Evolutionary conservation across 2,113 vertebrate genomes (phyloP).

Genomic region (Paradoxurus hermaphroditus): DNA sequence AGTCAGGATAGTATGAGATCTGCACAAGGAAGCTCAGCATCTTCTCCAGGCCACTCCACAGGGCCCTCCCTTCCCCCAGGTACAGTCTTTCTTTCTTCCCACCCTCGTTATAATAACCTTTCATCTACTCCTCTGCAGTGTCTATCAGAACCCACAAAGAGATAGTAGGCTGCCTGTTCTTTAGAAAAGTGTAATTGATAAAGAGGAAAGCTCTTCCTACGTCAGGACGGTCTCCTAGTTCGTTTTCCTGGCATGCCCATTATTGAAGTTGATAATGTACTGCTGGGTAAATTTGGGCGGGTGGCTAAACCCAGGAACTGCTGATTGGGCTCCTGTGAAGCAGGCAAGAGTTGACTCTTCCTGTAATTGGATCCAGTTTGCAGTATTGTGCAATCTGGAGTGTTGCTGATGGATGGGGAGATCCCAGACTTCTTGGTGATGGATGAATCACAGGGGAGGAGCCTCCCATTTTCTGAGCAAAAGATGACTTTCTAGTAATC

Average conservation of each 20-base stretch:
- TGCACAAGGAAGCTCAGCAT: background rate
- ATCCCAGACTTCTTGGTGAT: background rate
- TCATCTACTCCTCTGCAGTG: background rate
- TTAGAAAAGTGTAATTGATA: background rate
- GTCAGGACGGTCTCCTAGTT: background rate
- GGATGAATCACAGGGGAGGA: background rate
- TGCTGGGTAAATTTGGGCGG: background rate
- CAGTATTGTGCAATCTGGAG: background rate
- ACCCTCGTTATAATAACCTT: background rate
- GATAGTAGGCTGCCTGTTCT: background rate
- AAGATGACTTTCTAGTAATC: constrained; percentile 28
- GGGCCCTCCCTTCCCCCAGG: background rate
- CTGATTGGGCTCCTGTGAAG: background rate
- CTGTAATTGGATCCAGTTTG: background rate
- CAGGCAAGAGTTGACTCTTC: background rate
- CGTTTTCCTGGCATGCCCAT: background rate
- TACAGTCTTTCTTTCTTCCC: background rate
- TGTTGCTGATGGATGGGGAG: background rate
- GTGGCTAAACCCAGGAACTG: background rate
- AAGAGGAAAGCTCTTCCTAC: background rate
- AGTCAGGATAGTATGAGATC: background rate
- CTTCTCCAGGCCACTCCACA: background rate
- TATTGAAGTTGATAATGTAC: background rate
- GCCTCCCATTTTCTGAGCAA: background rate
- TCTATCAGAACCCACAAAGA: background rate